A percentile compares a stretch with the other conserved stretches of the same genome.
These are phyloP conservation scores for Mythimna vitellina DNA, from an alignment of 2,888 invertebrate genomes.

Conservation along the genomic window DNA sequence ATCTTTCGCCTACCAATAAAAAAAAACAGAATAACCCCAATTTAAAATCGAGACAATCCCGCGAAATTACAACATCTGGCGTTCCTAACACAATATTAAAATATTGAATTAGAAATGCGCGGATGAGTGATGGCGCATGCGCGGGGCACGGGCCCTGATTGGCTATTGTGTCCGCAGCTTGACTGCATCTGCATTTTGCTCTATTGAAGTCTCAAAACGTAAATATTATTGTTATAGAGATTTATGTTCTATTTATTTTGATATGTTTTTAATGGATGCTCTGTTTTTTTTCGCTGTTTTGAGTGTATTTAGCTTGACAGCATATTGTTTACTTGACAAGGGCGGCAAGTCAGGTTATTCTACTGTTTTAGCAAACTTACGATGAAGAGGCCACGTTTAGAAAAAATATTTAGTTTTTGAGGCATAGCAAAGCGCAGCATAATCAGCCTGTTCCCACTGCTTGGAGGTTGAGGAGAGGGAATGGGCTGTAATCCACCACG, in stretches of 20 bases:
- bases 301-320: slow-evolving; percentile 21
- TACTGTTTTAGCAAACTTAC: neutral
- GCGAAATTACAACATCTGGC: slow-evolving; percentile 58
- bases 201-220: slow-evolving; percentile 40
- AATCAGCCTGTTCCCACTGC: no score
- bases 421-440: no score
- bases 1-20: neutral
- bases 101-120: slow-evolving; percentile 74
- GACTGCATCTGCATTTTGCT: slow-evolving; percentile 72
- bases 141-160: slow-evolving; percentile 78
- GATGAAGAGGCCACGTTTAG: no score
- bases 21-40: neutral
- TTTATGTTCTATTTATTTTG: slow-evolving; percentile 55
- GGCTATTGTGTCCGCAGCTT: slow-evolving; percentile 84
- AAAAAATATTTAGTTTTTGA: neutral
- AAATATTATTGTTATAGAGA: slow-evolving; percentile 54
- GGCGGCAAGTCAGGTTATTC: neutral
- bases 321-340: neutral
- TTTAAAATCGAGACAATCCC: slow-evolving; percentile 29
- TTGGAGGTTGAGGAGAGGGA: no score
- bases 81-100: slow-evolving; percentile 59
- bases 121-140: slow-evolving; percentile 78
- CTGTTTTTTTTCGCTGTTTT: slow-evolving; percentile 21
- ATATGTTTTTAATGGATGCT: slow-evolving; percentile 38
- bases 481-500: no score